Percentiles rank a stretch among this genome's conserved stretches.
Conservation (phyloP, 2,888 invertebrate species). For the Hydriomena furcata region DNA sequence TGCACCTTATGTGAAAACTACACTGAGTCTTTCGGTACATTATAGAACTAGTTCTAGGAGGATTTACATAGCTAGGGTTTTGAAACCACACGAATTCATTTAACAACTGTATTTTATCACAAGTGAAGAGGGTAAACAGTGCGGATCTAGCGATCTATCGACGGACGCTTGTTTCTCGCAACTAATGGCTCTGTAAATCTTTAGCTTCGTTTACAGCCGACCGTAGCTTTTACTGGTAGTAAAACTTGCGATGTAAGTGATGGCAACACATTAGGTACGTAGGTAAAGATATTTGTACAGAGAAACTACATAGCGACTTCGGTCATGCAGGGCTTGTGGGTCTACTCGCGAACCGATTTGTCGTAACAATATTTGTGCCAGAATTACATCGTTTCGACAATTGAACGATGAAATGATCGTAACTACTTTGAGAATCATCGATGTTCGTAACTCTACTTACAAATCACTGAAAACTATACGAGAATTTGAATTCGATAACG, state of each 20-base stretch:
- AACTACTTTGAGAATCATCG: no score
- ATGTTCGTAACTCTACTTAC: no score
- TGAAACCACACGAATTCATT: conserved; percentile 22
- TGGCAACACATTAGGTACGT: neutral
- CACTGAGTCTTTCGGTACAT: no score
- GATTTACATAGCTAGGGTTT: conserved; percentile 2
- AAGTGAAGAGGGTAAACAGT: conserved; percentile 23
- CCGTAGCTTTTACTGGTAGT: conserved; percentile 42
- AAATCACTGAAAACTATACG: no score
- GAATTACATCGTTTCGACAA: no score
- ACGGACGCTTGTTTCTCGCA: conserved; percentile 38
- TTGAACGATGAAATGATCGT: no score
- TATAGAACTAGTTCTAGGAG: neutral
- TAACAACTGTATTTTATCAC: conserved; percentile 20
- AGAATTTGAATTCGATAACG: no score
- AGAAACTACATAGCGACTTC: neutral
- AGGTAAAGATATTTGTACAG: neutral
- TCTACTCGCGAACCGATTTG: no score
- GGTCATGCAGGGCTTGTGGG: neutral
- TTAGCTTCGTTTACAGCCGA: conserved; percentile 37
- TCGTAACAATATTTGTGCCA: no score
- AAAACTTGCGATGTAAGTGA: conserved; percentile 32
- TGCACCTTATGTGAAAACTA: no score
- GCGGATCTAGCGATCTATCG: conserved; percentile 35
- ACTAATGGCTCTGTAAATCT: conserved; percentile 50